Evolutionary conservation across 2,888 invertebrate species (phyloP).

Genomic region (Cylloceria caligata): DNA sequence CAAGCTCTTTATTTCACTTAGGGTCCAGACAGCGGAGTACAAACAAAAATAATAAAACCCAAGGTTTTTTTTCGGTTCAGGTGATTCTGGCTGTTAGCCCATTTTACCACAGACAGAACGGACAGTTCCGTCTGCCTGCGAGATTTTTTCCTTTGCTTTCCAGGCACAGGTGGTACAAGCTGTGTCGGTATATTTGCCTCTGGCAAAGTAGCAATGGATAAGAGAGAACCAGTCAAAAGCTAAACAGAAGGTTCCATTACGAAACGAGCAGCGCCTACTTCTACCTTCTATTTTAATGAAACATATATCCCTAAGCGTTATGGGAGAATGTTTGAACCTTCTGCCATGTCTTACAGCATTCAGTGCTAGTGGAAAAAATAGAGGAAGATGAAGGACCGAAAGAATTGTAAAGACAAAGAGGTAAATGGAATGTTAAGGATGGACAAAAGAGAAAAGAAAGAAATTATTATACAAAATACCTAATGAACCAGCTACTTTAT

Average conservation of each 20-base stretch:
- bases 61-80: constrained; percentile 21
- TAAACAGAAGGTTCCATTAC: constrained; percentile 41
- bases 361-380: not conserved
- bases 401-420: constrained; percentile 8
- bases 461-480: constrained; percentile 15
- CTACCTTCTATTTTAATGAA: constrained; percentile 51
- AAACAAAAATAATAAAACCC: constrained; percentile 47
- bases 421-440: constrained; percentile 26
- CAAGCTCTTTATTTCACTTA: constrained; percentile 52
- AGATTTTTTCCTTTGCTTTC: not conserved
- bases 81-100: constrained; percentile 19
- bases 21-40: constrained; percentile 20
- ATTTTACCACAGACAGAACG: constrained; percentile 16
- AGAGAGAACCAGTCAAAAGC: constrained; percentile 30
- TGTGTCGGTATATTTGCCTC: constrained; percentile 2
- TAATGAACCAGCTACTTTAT: not conserved
- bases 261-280: constrained; percentile 27
- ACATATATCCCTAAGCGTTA: constrained; percentile 57
- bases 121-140: constrained; percentile 16
- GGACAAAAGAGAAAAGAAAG: not conserved
- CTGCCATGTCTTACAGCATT: not conserved
- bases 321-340: constrained; percentile 25
- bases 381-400: not conserved
- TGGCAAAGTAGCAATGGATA: not conserved
- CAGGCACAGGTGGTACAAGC: constrained; percentile 5